Base-by-base conservation (phyloP, 2,113 vertebrate genomes). In the Hippocampus mohnikei region DNA sequence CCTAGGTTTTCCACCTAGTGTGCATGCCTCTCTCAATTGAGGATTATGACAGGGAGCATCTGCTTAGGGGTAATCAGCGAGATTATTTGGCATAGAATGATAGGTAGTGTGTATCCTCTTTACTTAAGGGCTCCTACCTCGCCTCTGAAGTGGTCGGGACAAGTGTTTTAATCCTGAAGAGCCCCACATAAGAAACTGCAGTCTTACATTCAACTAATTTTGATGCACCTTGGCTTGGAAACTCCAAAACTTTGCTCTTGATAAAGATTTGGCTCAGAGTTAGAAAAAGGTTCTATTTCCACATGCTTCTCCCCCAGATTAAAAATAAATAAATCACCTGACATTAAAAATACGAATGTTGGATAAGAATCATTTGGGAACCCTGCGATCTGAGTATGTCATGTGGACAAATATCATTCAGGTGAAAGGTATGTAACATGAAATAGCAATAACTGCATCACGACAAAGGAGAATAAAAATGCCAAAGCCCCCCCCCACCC, bases 11-110 rank as follows among this genome's bases (percentile, higher is more conserved):
- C 91, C 91, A 92, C 91, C 90, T 92, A 91, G 88, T 79, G 81
- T 65, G 86, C 88, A 91, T 88, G 87, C 89, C 90, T 93, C 88
- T 92, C 90, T 92, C 90, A 91, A 89, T 86, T 88, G 80, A 87
- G 89, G 87, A 92, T 91, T 92, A 92, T 90, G 91, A 91, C 90
- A 89, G 87, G 85, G 83, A 93, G 92, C 92, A 93, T 93, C 91
- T 92, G 92, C 89, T 92, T 77, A n/a, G 87, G 85, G 90, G 92
- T 91, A 88, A 89, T 72, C 78, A 74, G 88, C 85, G 82, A 88
- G 87, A 88, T 90, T 88, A 91, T 84, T 88, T 91, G 91, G 89
- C 85, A 88, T 69, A 66, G 77, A 81, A 84, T 86, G 81, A 89
- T 86, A 81, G 81, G 79, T 83, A 74, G 82, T 72, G 46, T 78